Conservation (phyloP, 2,113 vertebrate genomes). For the Pollimyrus isidori region DNA sequence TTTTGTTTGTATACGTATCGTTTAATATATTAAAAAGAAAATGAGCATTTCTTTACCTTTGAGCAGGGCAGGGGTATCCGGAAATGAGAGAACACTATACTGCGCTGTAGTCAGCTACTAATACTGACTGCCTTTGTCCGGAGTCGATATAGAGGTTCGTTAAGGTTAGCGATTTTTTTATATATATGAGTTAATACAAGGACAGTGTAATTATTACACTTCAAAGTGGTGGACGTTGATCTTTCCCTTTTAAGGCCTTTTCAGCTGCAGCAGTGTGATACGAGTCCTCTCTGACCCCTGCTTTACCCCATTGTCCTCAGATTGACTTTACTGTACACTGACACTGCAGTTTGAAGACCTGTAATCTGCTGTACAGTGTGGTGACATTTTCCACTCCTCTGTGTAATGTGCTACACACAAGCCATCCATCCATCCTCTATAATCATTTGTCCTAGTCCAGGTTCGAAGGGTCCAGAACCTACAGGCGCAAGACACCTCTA, state of each 20-base stretch:
- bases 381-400: not conserved
- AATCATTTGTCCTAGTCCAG: not conserved
- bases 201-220: not conserved
- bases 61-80: not conserved
- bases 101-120: not conserved
- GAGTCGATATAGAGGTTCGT: conserved; percentile 1
- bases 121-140: no score
- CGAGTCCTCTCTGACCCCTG: not conserved
- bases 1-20: not conserved
- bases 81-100: not conserved
- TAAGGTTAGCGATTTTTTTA: not conserved
- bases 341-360: not conserved
- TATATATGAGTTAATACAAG: not conserved
- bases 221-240: conserved; percentile 17
- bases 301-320: not conserved
- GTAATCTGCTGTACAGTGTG: not conserved
- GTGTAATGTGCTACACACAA: not conserved
- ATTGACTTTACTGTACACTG: not conserved
- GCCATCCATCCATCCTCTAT: not conserved
- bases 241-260: not conserved
- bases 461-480: not conserved
- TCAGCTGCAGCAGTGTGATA: not conserved
- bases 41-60: not conserved
- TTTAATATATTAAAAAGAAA: not conserved
- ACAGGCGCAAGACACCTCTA: not conserved